phyloP scores from a whole-genome alignment of 23 tunicate species.

The Ascidia mentula region DNA sequence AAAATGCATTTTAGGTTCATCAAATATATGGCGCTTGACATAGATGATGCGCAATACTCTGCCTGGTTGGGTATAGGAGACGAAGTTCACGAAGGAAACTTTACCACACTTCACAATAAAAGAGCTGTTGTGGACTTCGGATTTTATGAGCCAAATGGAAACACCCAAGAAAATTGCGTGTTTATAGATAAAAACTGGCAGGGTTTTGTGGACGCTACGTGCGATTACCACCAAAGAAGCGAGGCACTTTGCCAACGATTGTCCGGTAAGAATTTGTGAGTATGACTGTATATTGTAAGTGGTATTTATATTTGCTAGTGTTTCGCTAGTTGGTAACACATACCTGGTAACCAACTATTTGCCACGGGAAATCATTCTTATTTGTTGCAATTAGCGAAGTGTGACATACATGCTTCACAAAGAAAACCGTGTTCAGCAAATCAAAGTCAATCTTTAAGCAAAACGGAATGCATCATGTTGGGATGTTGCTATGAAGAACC shows the following conservation, averaged over 20 bases:
- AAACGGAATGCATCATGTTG: neutral
- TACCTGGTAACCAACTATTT: too few species aligned
- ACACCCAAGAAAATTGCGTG: neutral
- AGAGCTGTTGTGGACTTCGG: neutral
- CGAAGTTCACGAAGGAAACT: neutral
- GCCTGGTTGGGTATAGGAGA: neutral
- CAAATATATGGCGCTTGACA: neutral
- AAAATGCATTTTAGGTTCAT: too few species aligned
- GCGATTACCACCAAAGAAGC: neutral
- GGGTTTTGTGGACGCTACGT: neutral
- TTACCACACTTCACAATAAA: neutral
- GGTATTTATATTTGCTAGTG: too few species aligned
- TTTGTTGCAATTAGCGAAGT: too few species aligned
- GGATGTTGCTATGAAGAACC: neutral
- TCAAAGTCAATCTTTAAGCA: neutral
- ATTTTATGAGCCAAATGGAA: neutral
- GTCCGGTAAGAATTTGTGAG: neutral
- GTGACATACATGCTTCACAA: neutral
- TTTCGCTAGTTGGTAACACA: too few species aligned
- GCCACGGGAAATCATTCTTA: too few species aligned
- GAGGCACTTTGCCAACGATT: neutral
- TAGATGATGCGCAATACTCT: neutral
- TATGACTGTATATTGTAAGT: too few species aligned
- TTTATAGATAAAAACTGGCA: neutral
- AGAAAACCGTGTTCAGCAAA: neutral